These are phyloP conservation scores for Eulithis prunata DNA, from an alignment of 2,888 invertebrate genomes.

Conservation along the genomic window DNA sequence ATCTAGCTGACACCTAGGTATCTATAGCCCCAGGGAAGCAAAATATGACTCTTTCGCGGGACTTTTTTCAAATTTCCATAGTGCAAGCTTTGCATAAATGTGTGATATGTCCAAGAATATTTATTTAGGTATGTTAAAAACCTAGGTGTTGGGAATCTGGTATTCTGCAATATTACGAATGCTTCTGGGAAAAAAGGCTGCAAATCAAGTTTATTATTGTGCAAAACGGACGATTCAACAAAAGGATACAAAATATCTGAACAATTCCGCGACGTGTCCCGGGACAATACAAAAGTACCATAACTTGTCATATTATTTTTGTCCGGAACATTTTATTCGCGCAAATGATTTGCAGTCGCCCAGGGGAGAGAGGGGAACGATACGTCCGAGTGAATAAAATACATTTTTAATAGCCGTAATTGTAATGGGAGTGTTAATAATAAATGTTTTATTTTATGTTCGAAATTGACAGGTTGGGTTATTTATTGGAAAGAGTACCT, in stretches of 20 bases:
- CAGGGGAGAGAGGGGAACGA: constrained; percentile 42
- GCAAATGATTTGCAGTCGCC: constrained; percentile 61
- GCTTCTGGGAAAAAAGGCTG: not conserved
- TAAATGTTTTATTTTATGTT: constrained; percentile 44
- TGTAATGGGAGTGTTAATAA: constrained; percentile 52
- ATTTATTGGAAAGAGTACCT: constrained; percentile 19
- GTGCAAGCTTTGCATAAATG: no score
- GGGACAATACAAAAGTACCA: constrained; percentile 57
- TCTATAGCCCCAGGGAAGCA: no score
- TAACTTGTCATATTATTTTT: constrained; percentile 66
- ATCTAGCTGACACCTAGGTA: not conserved
- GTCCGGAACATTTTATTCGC: constrained; percentile 53
- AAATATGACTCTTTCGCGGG: no score
- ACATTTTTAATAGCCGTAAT: constrained; percentile 57
- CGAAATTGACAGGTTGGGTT: constrained; percentile 27
- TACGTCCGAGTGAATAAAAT: constrained; percentile 52
- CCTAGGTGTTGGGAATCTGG: not conserved
- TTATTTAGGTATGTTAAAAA: no score
- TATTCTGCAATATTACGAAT: not conserved
- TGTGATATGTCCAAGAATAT: no score
- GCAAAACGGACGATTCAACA: constrained; percentile 30
- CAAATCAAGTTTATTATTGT: constrained; percentile 37
- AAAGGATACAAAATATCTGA: constrained; percentile 46
- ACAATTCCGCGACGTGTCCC: constrained; percentile 56
- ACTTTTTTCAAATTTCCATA: no score